A percentile compares a stretch with the other conserved stretches of the same genome.
Conservation (phyloP, 2,113 vertebrate species). For the Prinia subflava region DNA sequence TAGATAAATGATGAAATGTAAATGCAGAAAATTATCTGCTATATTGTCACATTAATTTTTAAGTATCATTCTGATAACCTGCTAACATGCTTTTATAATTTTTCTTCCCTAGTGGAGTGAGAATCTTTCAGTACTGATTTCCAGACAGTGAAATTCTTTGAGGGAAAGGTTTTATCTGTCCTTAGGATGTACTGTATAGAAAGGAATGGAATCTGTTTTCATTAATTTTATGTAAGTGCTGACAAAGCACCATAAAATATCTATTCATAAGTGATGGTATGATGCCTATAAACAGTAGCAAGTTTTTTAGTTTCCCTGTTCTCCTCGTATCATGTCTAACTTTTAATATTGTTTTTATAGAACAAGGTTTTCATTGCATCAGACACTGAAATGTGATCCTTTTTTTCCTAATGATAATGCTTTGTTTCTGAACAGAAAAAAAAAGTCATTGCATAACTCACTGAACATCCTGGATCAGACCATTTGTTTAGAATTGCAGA, state of each 20-base stretch:
- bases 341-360: not conserved
- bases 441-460: conserved; percentile 14
- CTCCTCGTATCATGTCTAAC: not conserved
- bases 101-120: not conserved
- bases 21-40: not conserved
- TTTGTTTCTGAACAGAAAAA: conserved; percentile 6
- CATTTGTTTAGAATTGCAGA: conserved; percentile 54
- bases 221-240: not conserved
- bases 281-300: not conserved
- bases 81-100: not conserved
- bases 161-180: not conserved
- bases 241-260: not conserved
- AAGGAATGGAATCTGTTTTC: not conserved
- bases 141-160: not conserved
- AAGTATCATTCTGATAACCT: not conserved
- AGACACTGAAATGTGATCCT: not conserved
- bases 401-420: not conserved
- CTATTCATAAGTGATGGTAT: not conserved
- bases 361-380: not conserved
- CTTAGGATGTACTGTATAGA: not conserved
- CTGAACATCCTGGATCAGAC: conserved; percentile 13
- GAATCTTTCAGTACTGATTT: not conserved
- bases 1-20: not conserved
- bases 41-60: not conserved
- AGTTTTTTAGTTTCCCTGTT: not conserved